Base-by-base conservation (phyloP, 2,888 invertebrate genomes). In the Piscicola geometra region DNA sequence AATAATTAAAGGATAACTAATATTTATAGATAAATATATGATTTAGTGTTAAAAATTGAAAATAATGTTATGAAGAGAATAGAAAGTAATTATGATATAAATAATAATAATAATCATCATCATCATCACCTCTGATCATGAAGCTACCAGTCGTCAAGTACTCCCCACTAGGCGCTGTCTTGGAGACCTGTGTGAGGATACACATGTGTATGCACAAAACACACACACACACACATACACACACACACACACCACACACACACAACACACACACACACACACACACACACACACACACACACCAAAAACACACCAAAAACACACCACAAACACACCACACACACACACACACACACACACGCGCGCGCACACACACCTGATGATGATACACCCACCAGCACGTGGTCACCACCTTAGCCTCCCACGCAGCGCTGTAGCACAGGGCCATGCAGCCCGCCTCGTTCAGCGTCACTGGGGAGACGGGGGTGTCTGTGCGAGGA, bases 401-500 rank as follows among this genome's bases (percentile, higher is more conserved):
- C 81, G 92, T 92, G 1, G 94, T 93, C 41, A 96, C 89, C 3
- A 99, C 93, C 86, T 96, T 97, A 0, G 96, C 95, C 81, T 98
- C 96, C 99, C 99, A 99, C 0, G 98, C 97, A 81, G 93, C 93
- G 86, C 97, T 97, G 73, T 93, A 93, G 75, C 80, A 80, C 52
- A 97, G 92, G 0, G 98, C 97, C 90, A 98, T 95, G 12, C 92
- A 91, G 0, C 95, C 98, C 18, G 98, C 98, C 87, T 99, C 99
- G 78, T 92, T 91, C 64, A 99, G 87, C 0, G 97, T 96, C 86
- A 93, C 91, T 0, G 98, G 98, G n/a, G 98, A 94, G 32, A 96
- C 88, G 0, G 90, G 88, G 52, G 81, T 81, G 75, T 82, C 83
- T 83, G 32, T 9, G 3, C 3, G 60, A 5, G 60, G 9, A 56